Conservation (phyloP, 1,140 invertebrate genomes). For the Heterodera carotae region DNA sequence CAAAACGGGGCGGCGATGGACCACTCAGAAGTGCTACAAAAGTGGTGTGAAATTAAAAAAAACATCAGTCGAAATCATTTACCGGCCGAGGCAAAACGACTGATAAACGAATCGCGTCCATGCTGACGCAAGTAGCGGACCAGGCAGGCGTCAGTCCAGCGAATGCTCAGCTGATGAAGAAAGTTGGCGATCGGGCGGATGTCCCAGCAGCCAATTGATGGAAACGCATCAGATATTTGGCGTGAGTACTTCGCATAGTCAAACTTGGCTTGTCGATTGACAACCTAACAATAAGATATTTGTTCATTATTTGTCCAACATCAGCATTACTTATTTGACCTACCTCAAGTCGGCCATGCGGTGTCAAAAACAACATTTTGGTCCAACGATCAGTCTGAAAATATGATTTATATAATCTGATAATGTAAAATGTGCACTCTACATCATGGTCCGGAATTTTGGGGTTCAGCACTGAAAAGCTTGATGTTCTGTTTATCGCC, state of each 20-base stretch:
- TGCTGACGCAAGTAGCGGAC: slow-evolving; percentile 38
- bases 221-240: slow-evolving; percentile 40
- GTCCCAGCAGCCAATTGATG: slow-evolving; percentile 32
- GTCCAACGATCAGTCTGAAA: slow-evolving; percentile 35
- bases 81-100: slow-evolving; percentile 18
- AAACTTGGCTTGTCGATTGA: slow-evolving; percentile 33
- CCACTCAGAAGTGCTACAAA: slow-evolving; percentile 25
- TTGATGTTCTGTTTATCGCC: background rate
- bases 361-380: slow-evolving; percentile 41
- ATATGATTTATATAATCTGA: background rate
- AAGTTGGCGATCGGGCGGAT: slow-evolving; percentile 27
- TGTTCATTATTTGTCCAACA: too few relatives aligned
- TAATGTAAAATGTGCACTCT: background rate
- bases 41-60: slow-evolving; percentile 23
- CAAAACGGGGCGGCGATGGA: slow-evolving; percentile 38
- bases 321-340: background rate
- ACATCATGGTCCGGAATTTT: slow-evolving; percentile 31
- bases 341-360: slow-evolving; percentile 35
- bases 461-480: slow-evolving; percentile 23
- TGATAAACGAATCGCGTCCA: slow-evolving; percentile 23
- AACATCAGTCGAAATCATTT: background rate
- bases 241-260: slow-evolving; percentile 31
- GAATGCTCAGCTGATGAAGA: slow-evolving; percentile 29
- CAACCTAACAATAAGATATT: slow-evolving; percentile 17
- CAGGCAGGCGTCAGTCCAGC: slow-evolving; percentile 32